A percentile compares a stretch with the other conserved stretches of the same genome.
These are phyloP conservation scores for Petrolisthes cinctipes DNA, from an alignment of 2,888 invertebrate species.

Conservation along the genomic window DNA sequence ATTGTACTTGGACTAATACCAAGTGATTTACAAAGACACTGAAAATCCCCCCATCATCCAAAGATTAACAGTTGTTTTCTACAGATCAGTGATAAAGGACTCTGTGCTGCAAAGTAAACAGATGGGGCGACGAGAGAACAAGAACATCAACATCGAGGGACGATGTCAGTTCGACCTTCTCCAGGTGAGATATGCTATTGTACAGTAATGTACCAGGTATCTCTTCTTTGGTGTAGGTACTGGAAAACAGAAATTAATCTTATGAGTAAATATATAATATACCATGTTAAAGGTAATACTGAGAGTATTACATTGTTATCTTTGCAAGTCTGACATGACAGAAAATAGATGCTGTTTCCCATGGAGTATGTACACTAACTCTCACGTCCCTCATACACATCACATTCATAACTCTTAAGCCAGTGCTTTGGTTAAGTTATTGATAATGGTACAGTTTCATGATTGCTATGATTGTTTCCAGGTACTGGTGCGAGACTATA, in stretches of 20 bases:
- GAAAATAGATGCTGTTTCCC: too few relatives aligned
- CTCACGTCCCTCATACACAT: too few relatives aligned
- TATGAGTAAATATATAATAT: background rate
- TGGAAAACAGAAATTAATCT: background rate
- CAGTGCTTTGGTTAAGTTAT: too few relatives aligned
- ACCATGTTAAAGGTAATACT: background rate
- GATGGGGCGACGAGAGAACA: constrained; percentile 96
- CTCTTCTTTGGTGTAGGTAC: background rate
- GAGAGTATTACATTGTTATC: background rate
- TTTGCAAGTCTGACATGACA: background rate
- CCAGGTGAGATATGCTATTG: constrained; percentile 73
- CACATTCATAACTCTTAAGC: too few relatives aligned
- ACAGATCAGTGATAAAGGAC: constrained; percentile 85
- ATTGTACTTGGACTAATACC: too few relatives aligned
- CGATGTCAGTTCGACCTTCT: constrained; percentile 96
- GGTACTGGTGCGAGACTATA: constrained; percentile 93
- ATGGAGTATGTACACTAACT: too few relatives aligned
- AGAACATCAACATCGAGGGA: constrained; percentile 95
- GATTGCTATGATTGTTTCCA: constrained; percentile 66
- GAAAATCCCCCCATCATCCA: too few relatives aligned
- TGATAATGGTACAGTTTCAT: too few relatives aligned
- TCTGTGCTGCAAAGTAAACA: constrained; percentile 94
- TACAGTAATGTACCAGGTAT: constrained; percentile 11
- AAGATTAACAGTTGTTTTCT: background rate
- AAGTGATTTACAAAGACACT: too few relatives aligned